Evolutionary conservation across 2,797 vertebrate species (phyloP).

Genomic region (Neostethus bicornis): DNA sequence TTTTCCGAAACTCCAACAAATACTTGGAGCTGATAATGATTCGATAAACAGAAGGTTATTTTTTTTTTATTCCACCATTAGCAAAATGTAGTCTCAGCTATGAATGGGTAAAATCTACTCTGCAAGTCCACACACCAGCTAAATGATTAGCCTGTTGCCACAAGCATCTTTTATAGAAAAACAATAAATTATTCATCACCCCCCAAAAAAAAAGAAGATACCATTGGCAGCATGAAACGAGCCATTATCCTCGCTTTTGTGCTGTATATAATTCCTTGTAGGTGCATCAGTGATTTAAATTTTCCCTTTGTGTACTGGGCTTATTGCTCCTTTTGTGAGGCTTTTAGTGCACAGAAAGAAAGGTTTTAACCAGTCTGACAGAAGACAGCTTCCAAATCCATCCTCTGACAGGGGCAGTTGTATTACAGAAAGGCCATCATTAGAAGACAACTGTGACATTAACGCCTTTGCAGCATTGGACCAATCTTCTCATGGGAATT

Average conservation of each 20-base stretch:
- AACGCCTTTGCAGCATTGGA: not conserved
- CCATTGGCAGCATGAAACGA: conserved; percentile 18
- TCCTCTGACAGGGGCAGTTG: not conserved
- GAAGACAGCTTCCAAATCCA: not conserved
- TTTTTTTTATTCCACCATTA: not conserved
- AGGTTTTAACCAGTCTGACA: not conserved
- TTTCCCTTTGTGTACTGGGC: not conserved
- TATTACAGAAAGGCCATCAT: conserved; percentile 3
- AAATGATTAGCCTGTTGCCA: conserved; percentile 37
- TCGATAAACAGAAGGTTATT: not conserved
- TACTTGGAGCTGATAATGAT: not conserved
- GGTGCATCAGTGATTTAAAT: conserved; percentile 20
- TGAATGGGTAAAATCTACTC: not conserved
- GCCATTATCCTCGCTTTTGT: conserved; percentile 13
- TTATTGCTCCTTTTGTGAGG: not conserved
- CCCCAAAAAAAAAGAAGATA: conserved; percentile 11
- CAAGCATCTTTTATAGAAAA: conserved; percentile 20
- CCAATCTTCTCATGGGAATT: conserved; percentile 1
- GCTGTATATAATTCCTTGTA: conserved; percentile 20
- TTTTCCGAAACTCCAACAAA: conserved; percentile 19
- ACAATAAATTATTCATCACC: conserved; percentile 39
- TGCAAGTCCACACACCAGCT: conserved; percentile 3
- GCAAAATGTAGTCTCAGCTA: conserved; percentile 4
- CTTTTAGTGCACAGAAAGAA: not conserved
- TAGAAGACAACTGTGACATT: conserved; percentile 14